A percentile compares a stretch with the other conserved stretches of the same genome.
These are phyloP conservation scores for Andrena camellia DNA, from an alignment of 2,888 invertebrate genomes.

Conservation along the genomic window DNA sequence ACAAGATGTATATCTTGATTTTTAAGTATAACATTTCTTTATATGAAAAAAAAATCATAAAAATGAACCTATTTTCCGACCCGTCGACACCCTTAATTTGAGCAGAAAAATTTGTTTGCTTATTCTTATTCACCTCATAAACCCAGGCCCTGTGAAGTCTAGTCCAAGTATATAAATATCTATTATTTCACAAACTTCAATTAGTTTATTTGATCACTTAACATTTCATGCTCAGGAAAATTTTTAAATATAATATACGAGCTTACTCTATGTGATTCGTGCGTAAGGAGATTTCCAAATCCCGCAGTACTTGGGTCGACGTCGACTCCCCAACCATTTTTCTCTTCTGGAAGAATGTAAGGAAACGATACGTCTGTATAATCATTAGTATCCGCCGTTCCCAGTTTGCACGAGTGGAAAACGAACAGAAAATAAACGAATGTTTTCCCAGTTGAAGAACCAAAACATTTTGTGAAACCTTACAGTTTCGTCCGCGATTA, in stretches of 20 bases:
- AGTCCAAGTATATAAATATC: too few relatives aligned
- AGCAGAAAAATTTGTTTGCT: too few relatives aligned
- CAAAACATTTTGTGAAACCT: neutral
- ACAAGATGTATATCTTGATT: too few relatives aligned
- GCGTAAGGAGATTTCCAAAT: constrained; percentile 98
- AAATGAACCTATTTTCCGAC: too few relatives aligned
- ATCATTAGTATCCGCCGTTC: constrained; percentile 77
- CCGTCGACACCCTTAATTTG: too few relatives aligned
- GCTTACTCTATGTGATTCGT: constrained; percentile 99
- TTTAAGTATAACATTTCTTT: too few relatives aligned
- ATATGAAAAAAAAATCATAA: too few relatives aligned
- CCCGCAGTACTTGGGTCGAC: constrained; percentile 98
- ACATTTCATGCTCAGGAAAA: neutral
- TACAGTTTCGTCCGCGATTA: neutral
- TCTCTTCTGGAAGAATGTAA: constrained; percentile 93
- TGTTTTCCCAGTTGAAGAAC: constrained; percentile 10
- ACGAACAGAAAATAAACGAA: constrained; percentile 55
- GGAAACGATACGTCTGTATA: constrained; percentile 85
- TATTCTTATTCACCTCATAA: too few relatives aligned
- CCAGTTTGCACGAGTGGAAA: constrained; percentile 27
- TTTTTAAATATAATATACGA: neutral
- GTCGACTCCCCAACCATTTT: constrained; percentile 99
- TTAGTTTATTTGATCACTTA: neutral
- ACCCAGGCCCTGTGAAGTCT: too few relatives aligned
- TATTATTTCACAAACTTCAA: too few relatives aligned